These are phyloP conservation scores for Halocynthia roretzi DNA, from an alignment of 23 tunicate species.

Conservation along the genomic window DNA sequence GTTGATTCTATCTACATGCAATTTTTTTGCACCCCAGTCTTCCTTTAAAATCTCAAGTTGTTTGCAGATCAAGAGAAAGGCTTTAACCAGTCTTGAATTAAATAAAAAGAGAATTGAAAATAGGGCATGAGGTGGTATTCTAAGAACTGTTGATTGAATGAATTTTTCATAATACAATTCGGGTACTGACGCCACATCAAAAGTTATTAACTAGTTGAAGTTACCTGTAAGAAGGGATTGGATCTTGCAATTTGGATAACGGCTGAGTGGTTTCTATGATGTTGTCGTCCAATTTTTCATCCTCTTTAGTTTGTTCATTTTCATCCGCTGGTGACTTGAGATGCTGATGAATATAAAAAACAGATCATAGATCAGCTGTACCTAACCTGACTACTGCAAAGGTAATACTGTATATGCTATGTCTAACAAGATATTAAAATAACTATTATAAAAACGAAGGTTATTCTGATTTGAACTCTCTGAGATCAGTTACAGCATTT, in stretches of 20 bases:
- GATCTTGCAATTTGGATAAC: conserved; percentile 28
- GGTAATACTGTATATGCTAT: too few species aligned
- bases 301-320: conserved; percentile 10
- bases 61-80: conserved; percentile 49
- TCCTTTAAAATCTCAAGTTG: conserved; percentile 55
- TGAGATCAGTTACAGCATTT: too few species aligned
- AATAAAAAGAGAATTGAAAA: background rate
- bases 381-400: too few species aligned
- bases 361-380: too few species aligned
- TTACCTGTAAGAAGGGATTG: conserved; percentile 67
- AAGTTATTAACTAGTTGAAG: background rate
- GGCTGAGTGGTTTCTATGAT: conserved; percentile 26
- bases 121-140: background rate
- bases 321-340: conserved; percentile 9
- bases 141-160: background rate
- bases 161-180: background rate
- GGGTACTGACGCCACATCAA: too few species aligned
- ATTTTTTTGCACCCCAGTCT: conserved; percentile 62
- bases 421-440: too few species aligned
- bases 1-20: conserved; percentile 34
- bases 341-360: background rate
- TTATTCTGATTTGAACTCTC: too few species aligned
- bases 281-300: background rate
- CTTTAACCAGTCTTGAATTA: conserved; percentile 40
- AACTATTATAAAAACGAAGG: too few species aligned